Base-by-base conservation (phyloP, 1,140 invertebrate genomes). In the Trichonephila inaurata region DNA sequence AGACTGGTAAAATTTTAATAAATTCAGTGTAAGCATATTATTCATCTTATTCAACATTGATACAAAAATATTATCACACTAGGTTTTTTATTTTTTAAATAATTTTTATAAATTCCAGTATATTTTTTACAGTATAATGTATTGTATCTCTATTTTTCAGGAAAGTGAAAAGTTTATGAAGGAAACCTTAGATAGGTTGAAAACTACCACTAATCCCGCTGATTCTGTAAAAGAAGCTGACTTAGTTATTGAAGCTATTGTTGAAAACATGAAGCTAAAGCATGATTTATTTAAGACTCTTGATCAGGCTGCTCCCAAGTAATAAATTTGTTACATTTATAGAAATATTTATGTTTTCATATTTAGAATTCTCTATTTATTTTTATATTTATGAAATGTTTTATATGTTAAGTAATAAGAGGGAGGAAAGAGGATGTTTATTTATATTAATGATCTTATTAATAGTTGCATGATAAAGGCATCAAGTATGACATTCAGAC, bases 181-280 rank as follows among this genome's bases (percentile, higher is more conserved):
- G 0, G 97, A 97, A 28, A 96, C 97, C 0, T 95, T 97, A 91
- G 95, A 95, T 5, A 96, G 97, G 72, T 96, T 98, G 28, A 97
- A 96, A 93, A 97, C 96, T 19, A 96, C 96, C 0, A 97, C 97
- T 14, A 96, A 97, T 95, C 94, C 97, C 14, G 95, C 96, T 5
- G 96, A 96, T 72, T 96, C 97, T 89, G 97, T 97, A 0, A 96
- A 97, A 95, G 95, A 96, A 77, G 96, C 97, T 24, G 98, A 98
- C 96, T 95, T 99, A 24, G 97, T 99, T 19, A 97, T 98, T 58
- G 98, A 99, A 96, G 98, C 98, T 12, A 98, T 98, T 95, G 97
- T 98, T 91, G 98, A 99, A 95, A 98, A 98, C 95, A 96, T 98
- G 66, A 97, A 97, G 72, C 95, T 97, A 0, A 99, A 99, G 95